Percentiles rank a stretch among this genome's conserved stretches.
Evolutionary conservation across 2,888 invertebrate species (phyloP).

Genomic region (Scaptodrosophila latifasciaeformis): DNA sequence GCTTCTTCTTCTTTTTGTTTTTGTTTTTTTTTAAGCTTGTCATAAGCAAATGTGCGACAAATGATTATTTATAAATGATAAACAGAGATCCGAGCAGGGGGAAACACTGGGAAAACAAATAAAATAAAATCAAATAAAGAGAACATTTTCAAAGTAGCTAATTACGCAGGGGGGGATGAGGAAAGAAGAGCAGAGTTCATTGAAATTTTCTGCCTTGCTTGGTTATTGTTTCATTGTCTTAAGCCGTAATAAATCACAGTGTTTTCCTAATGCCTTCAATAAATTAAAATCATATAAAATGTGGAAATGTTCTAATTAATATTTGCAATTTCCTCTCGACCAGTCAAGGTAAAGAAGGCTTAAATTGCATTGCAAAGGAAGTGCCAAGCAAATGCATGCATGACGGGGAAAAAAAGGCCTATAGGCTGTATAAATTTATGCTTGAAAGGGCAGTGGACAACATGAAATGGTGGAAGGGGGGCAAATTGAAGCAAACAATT

Average conservation of each 20-base stretch:
- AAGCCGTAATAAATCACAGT: slow-evolving; percentile 44
- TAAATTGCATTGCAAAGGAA: neutral
- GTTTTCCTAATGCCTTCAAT: slow-evolving; percentile 34
- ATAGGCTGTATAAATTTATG: too few relatives aligned
- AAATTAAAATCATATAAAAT: slow-evolving; percentile 28
- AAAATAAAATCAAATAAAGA: too few relatives aligned
- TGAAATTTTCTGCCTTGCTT: neutral
- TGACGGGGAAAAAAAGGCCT: too few relatives aligned
- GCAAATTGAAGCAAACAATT: neutral
- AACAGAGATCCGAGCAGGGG: too few relatives aligned
- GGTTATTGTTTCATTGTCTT: neutral
- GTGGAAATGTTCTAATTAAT: slow-evolving; percentile 53
- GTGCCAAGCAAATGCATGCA: neutral
- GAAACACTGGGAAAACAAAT: too few relatives aligned
- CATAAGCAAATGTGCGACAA: too few relatives aligned
- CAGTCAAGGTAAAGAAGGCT: neutral
- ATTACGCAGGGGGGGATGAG: neutral
- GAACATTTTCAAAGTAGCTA: slow-evolving; percentile 20
- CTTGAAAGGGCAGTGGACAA: too few relatives aligned
- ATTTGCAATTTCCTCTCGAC: slow-evolving; percentile 46
- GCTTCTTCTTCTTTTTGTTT: too few relatives aligned
- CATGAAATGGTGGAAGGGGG: too few relatives aligned
- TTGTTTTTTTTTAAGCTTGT: too few relatives aligned
- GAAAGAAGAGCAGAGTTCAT: too few relatives aligned
- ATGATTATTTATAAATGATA: too few relatives aligned